Evolutionary conservation across 2,888 invertebrate species (phyloP).

Genomic region (Brachyopa scutellaris): DNA sequence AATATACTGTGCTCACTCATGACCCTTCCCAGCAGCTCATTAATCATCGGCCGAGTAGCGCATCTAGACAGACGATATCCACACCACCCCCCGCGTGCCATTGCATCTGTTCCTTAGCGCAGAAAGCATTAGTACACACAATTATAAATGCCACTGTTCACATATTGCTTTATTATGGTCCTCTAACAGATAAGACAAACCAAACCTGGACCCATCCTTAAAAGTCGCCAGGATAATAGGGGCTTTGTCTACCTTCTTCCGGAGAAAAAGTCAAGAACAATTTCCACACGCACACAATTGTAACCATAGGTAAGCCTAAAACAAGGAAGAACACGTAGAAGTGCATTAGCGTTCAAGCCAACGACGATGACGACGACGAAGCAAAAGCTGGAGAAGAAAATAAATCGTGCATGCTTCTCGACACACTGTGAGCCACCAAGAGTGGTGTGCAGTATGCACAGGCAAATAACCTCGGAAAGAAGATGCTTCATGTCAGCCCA

Average conservation of each 20-base stretch:
- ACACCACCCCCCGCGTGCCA: constrained; percentile 5
- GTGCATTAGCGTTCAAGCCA: constrained; percentile 55
- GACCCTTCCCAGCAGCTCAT: constrained; percentile 45
- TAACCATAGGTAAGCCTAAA: constrained; percentile 41
- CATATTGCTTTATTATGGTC: constrained; percentile 44
- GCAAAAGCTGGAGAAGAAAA: constrained; percentile 1
- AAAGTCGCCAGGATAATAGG: constrained; percentile 54
- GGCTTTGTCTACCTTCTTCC: constrained; percentile 10
- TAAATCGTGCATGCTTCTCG: constrained; percentile 47
- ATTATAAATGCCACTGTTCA: constrained; percentile 60
- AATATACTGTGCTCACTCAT: not conserved
- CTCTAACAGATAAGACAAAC: constrained; percentile 26
- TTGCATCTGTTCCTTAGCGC: constrained; percentile 13
- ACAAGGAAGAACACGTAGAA: constrained; percentile 62
- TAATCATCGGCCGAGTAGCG: constrained; percentile 51
- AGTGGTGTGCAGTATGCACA: constrained; percentile 17
- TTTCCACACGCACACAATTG: constrained; percentile 46
- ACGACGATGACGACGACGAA: not conserved
- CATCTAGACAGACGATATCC: constrained; percentile 46
- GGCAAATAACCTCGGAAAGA: constrained; percentile 67
- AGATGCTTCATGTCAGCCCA: constrained; percentile 56
- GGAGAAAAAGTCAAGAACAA: constrained; percentile 50
- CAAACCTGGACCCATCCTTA: constrained; percentile 1
- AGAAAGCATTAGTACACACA: constrained; percentile 49
- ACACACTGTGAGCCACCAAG: constrained; percentile 34